Base-by-base conservation (phyloP, 2,797 vertebrate species). In the Emys orbicularis region DNA sequence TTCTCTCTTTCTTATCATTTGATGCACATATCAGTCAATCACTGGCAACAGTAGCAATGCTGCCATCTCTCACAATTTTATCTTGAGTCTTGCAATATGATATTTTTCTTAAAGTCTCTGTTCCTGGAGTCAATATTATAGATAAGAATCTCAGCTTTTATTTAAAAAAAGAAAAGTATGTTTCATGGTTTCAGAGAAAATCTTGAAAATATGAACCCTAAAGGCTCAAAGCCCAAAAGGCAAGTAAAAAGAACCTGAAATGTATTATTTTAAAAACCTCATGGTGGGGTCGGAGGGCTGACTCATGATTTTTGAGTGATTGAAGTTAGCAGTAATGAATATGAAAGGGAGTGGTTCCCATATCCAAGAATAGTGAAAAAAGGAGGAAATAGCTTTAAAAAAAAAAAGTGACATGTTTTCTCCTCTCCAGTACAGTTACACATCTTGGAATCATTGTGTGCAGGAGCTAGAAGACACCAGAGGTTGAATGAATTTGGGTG, bases 181-280 rank as follows among this genome's bases (percentile, higher is more conserved):
- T 81, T 92, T 86, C 50, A 31, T 68, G 83, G 88, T 59, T 15
- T 74, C 84, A 76, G 8, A 84, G 59, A 93, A 92, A 82, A 52
- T n/a, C 50, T 34, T 85, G 52, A 81, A 87, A 61, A 65, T 84
- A 7, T 52, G 29, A 89, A 84, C 41, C n/a, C 29, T 81, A 37
- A 77, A 81, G 19, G 5, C 54, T 87, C 77, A 27, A 83, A 76
- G 88, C 57, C 80, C 13, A 29, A 44, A 90, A 91, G 29, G 13
- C 34, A 95, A 81, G 49, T 79, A 81, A 94, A 92, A 68, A 88
- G 65, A 88, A 61, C 61, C 80, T 54, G 77, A 83, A 90, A 53
- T 90, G 29, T 44, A 89, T 37, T 3, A 50, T 56, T 87, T 92
- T 41, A 80, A 59, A 94, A 54, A 91, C 91, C 74, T 87, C 81